Evolutionary conservation across 2,797 vertebrate species (phyloP).

Genomic region (Danio tinwini): DNA sequence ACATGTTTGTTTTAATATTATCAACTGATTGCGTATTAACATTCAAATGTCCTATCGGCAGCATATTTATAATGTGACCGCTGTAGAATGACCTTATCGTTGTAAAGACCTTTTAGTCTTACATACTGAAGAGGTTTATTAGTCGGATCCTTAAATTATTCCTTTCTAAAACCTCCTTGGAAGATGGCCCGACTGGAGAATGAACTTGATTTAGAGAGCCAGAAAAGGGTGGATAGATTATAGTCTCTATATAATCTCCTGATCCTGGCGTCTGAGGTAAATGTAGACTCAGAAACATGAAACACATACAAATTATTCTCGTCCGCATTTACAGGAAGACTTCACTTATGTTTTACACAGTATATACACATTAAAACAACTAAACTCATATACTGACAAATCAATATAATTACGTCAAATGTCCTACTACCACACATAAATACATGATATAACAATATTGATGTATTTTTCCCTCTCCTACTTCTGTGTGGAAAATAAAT

Average conservation of each 20-base stretch:
- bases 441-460: conserved; percentile 22
- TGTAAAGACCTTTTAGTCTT: conserved; percentile 25
- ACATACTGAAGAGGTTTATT: not conserved
- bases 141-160: conserved; percentile 21
- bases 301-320: not conserved
- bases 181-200: conserved; percentile 60
- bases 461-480: not conserved
- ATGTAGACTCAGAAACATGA: conserved; percentile 58
- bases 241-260: conserved; percentile 71
- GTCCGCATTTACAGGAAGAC: not conserved
- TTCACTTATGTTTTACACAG: not conserved
- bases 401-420: conserved; percentile 68
- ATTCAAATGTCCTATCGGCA: conserved; percentile 40
- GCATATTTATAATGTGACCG: conserved; percentile 2
- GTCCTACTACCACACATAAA: conserved; percentile 63
- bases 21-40: conserved; percentile 44
- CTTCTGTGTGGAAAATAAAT: not conserved
- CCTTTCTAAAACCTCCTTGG: conserved; percentile 28
- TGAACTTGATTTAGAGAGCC: conserved; percentile 66
- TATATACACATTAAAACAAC: conserved; percentile 59
- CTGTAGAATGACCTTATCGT: conserved; percentile 7
- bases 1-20: conserved; percentile 45
- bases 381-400: conserved; percentile 58
- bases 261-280: conserved; percentile 79
- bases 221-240: conserved; percentile 73